phyloP scores from a whole-genome alignment of 2,113 vertebrate species.

The Oriolus oriolus region DNA sequence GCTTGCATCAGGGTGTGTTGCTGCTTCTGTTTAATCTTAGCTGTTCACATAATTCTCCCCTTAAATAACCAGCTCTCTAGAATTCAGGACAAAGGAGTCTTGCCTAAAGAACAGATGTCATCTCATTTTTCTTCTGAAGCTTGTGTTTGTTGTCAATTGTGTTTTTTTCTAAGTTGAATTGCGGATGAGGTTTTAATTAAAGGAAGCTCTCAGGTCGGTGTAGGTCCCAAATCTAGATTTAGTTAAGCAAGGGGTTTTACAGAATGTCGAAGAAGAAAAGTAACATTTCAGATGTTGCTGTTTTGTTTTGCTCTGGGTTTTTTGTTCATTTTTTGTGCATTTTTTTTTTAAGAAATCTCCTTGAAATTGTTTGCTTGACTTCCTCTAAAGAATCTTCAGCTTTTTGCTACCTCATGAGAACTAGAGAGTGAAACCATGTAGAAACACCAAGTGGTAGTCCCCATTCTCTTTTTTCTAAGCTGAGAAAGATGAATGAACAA shows the following conservation, averaged over 20 bases:
- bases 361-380: constrained; percentile 21
- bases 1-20: constrained; percentile 44
- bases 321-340: background rate
- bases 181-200: constrained; percentile 59
- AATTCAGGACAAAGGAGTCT: constrained; percentile 50
- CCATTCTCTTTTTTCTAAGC: constrained; percentile 23
- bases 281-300: background rate
- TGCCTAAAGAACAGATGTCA: constrained; percentile 57
- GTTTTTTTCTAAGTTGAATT: constrained; percentile 25
- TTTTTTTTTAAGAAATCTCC: background rate
- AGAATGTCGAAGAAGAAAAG: background rate
- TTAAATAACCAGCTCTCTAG: constrained; percentile 37
- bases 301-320: background rate
- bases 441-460: background rate
- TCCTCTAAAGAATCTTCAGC: background rate
- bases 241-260: background rate
- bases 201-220: constrained; percentile 39
- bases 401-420: constrained; percentile 20
- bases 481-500: constrained; percentile 16
- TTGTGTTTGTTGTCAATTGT: background rate
- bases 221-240: constrained; percentile 11
- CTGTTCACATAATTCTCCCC: background rate
- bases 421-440: constrained; percentile 15
- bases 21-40: constrained; percentile 24
- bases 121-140: constrained; percentile 48